Conservation (phyloP, 2,888 invertebrate genomes). For the Lutraria lutraria region DNA sequence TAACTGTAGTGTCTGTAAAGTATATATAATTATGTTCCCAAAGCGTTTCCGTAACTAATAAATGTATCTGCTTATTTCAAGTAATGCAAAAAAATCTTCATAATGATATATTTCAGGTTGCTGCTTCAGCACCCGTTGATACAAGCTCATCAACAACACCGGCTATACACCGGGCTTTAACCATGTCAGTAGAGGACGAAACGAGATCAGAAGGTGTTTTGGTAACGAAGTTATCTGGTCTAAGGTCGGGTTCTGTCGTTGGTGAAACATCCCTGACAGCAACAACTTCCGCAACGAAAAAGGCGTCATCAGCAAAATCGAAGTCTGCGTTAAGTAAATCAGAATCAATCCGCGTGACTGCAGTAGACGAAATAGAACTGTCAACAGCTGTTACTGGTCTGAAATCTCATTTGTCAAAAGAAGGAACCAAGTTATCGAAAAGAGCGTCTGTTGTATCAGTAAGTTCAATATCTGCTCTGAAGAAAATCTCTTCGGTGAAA, state of each 20-base stretch:
- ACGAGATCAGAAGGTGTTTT: slow-evolving; percentile 42
- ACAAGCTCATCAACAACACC: slow-evolving; percentile 34
- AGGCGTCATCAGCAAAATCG: slow-evolving; percentile 21
- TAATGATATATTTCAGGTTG: slow-evolving; percentile 25
- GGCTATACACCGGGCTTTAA: slow-evolving; percentile 59
- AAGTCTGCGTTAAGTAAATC: slow-evolving; percentile 20
- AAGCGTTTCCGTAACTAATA: no score
- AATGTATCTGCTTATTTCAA: no score
- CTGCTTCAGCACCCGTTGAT: slow-evolving; percentile 26
- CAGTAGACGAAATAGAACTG: slow-evolving; percentile 54
- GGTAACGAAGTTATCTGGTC: slow-evolving; percentile 52
- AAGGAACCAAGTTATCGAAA: slow-evolving; percentile 32
- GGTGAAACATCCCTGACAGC: slow-evolving; percentile 59
- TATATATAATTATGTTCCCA: no score
- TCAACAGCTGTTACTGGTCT: slow-evolving; percentile 47
- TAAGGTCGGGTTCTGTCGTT: slow-evolving; percentile 62
- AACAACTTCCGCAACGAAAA: slow-evolving; percentile 8
- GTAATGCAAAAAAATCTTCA: no score
- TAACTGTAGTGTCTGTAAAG: no score
- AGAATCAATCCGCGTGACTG: slow-evolving; percentile 34
- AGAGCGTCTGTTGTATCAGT: slow-evolving; percentile 26
- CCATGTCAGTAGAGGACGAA: slow-evolving; percentile 58
- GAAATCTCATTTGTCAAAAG: slow-evolving; percentile 36
- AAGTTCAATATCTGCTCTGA: background rate
- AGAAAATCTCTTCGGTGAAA: slow-evolving; percentile 25